Evolutionary conservation across 2,888 invertebrate genomes (phyloP), one percentile per base, ranked within the genome.

Genomic region (Caenorhabditis uteleia): DNA sequence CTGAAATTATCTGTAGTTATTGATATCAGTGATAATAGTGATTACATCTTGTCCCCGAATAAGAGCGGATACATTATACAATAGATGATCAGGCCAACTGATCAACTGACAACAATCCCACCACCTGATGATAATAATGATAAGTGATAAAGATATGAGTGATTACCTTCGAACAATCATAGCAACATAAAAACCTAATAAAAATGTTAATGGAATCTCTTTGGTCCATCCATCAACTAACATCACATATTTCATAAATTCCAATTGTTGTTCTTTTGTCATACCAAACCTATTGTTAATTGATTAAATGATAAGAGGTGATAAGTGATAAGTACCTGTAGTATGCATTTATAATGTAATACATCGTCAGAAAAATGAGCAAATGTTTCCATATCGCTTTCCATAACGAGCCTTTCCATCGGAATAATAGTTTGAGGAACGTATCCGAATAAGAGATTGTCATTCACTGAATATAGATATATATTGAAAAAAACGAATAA

Each of bases 31-130:
- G n/a, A n/a, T n/a, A 21, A 7, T 5, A 20, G 18, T 20, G 51
- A 73, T 50, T 25, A 77, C 77, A 60, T 77, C 77, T 56, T 57
- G 59, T 3, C 77, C 77, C 33, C 74, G 46, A 58, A 77, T 75
- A 18, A 76, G 62, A 2, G 77, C 75, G 3, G 77, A 75, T 16
- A 77, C 75, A 47, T 77, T 74, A 50, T 75, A 70, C 21, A 78
- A 68, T 2, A 77, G 60, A 51, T 70, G 65, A 55, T 78, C 78
- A 3, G 78, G 78, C 76, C 77, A 78, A 36, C 74, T 74, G 56
- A 78, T 77, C 36, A 74, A 50, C 40, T 77, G 74, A 64, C 76
- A 78, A 39, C 77, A 77, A 25, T 74, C 77, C 78, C 78, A 78
- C 78, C 78, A 78, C 39, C 77, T 68, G 39, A 54, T 59, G 33